Conservation (phyloP, 2,113 vertebrate genomes). For the Aleadryas rufinucha region DNA sequence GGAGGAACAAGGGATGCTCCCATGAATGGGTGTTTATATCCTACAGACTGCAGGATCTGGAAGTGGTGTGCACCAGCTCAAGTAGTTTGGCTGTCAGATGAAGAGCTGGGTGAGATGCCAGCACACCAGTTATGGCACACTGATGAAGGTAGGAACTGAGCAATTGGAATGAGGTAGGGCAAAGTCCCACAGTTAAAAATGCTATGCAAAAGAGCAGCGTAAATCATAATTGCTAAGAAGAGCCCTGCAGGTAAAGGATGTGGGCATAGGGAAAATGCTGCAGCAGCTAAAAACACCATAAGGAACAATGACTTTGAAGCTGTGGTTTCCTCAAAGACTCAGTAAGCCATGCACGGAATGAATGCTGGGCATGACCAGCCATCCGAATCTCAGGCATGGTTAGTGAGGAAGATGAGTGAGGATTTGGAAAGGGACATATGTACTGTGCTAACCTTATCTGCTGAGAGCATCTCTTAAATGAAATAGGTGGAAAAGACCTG, state of each 20-base stretch:
- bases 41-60: neutral
- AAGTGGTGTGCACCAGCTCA: neutral
- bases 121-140: neutral
- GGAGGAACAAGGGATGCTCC: neutral
- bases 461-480: slow-evolving; percentile 9
- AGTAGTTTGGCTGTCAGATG: neutral
- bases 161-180: neutral
- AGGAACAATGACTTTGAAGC: slow-evolving; percentile 1
- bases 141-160: neutral
- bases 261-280: neutral
- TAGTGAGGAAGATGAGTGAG: neutral
- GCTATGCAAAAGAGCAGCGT: neutral
- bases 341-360: neutral
- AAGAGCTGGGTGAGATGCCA: slow-evolving; percentile 5
- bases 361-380: slow-evolving; percentile 22
- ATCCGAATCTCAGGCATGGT: neutral
- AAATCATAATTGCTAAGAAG: slow-evolving; percentile 21
- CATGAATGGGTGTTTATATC: neutral
- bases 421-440: slow-evolving; percentile 9
- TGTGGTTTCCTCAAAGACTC: slow-evolving; percentile 11
- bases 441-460: neutral
- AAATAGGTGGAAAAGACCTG: neutral
- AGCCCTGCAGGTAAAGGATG: slow-evolving; percentile 36
- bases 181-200: slow-evolving; percentile 16
- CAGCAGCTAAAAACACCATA: neutral